phyloP scores from a whole-genome alignment of 2,797 vertebrate species.

The Cossypha polioptera region DNA sequence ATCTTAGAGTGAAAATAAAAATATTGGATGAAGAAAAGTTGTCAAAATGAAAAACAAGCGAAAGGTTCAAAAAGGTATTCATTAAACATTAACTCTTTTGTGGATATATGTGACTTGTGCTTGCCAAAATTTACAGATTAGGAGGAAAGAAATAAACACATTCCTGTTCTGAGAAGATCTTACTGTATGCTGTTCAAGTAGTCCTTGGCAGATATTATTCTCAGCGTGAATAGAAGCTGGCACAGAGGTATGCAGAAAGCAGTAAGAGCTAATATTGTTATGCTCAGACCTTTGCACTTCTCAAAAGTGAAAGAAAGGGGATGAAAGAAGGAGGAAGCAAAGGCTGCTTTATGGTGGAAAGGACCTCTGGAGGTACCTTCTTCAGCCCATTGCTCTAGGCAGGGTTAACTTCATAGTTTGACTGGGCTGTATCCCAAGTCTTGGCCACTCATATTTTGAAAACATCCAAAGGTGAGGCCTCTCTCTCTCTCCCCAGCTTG shows the following conservation, averaged over 20 bases:
- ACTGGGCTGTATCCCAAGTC: not conserved
- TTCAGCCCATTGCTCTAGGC: not conserved
- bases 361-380: not conserved
- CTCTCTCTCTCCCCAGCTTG: not conserved
- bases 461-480: fast-evolving
- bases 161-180: not conserved
- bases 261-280: not conserved
- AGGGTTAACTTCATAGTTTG: not conserved
- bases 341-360: not conserved
- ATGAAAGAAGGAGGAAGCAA: not conserved
- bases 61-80: not conserved
- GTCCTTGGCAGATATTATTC: not conserved
- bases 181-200: not conserved
- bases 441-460: not conserved
- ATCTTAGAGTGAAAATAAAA: not conserved
- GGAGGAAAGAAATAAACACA: not conserved
- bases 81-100: not conserved
- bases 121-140: not conserved
- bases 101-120: fast-evolving
- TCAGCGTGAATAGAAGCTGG: not conserved
- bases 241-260: not conserved
- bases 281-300: not conserved
- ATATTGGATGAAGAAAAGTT: not conserved
- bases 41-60: not conserved
- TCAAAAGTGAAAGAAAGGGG: fast-evolving